Percentiles rank a stretch among this genome's conserved stretches.
phyloP scores from a whole-genome alignment of 2,888 invertebrate genomes.

The Meghimatium bilineatum region DNA sequence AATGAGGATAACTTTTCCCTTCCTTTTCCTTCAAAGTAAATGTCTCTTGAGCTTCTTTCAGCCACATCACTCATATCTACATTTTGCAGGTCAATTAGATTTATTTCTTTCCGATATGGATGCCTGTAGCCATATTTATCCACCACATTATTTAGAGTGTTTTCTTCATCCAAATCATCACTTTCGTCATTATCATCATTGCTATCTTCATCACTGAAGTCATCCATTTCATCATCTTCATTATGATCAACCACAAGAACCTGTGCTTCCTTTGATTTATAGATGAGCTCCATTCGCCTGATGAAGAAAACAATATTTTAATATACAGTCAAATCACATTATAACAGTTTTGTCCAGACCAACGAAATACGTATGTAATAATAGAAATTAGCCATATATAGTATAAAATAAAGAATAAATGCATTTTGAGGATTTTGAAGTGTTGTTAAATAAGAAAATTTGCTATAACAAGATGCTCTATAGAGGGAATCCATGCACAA shows the following conservation, averaged over 20 bases:
- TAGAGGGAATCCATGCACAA: too few relatives aligned
- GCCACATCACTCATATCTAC: not conserved
- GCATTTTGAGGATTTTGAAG: too few relatives aligned
- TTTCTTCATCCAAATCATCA: conserved; percentile 54
- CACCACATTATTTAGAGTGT: conserved; percentile 42
- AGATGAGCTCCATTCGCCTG: conserved; percentile 68
- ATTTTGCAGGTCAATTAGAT: conserved; percentile 2
- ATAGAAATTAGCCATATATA: too few relatives aligned
- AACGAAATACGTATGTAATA: too few relatives aligned
- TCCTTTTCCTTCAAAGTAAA: not conserved
- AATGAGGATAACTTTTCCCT: not conserved
- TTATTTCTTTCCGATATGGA: not conserved
- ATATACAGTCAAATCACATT: too few relatives aligned
- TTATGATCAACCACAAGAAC: conserved; percentile 71
- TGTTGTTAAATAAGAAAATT: too few relatives aligned
- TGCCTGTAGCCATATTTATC: conserved; percentile 6
- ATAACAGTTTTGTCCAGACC: too few relatives aligned
- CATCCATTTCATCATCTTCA: conserved; percentile 58
- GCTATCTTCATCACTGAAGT: conserved; percentile 57
- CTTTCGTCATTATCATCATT: conserved; percentile 20
- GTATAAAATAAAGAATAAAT: too few relatives aligned
- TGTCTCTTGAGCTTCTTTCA: not conserved
- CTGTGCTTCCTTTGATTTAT: conserved; percentile 68
- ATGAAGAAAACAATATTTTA: not conserved
- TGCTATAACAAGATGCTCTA: too few relatives aligned